Base-by-base conservation (phyloP, 2,888 invertebrate species). In the Dendrolimus houi region DNA sequence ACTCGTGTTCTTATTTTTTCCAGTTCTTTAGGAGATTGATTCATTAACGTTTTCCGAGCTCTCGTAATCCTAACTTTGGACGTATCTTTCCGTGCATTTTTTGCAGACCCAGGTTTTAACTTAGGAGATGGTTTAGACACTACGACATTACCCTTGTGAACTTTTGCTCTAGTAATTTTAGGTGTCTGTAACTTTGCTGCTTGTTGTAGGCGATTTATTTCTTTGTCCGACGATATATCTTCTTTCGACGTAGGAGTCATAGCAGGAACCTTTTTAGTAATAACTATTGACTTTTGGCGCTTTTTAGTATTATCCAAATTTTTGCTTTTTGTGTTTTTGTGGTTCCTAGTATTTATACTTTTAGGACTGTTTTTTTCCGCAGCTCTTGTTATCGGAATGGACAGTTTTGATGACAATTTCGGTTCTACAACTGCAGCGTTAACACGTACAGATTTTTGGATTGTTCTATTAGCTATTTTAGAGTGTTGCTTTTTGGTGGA, bases 181-280 rank as follows among this genome's bases (percentile, higher is more conserved):
- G 81, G 76, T n/a, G 76, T 71, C 58, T 65, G 66, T 1, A 60
- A 54, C 54, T 66, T 69, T 42, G 65, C 59, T 54, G 64, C 55
- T 58, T 64, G 58, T 57, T 62, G 60, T 40, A 54, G 53, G 53
- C 69, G 69, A 53, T 57, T 55, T 17, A 47, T 52, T 41, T 40
- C 58, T 40, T 64, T 64, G 1, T 64, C 57, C 6, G 64, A 41
- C 10, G 62, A 56, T 54, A 58, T 60, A 2, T 58, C 52, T 1
- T 57, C 57, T 56, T 62, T 58, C 2, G 66, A 60, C 41, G 54
- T 60, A 1, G 42, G 14, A 0, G 79, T 74, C 64, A 77, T 65
- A 9, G 67, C 65, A 0, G 83, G 83, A 0, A 74, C 56, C 62
- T 79, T 85, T 57, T 84, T 83, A 1, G 71, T 58, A 7, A 85